phyloP scores from a whole-genome alignment of 2,113 vertebrate species.

The Dryoscopus gambensis region DNA sequence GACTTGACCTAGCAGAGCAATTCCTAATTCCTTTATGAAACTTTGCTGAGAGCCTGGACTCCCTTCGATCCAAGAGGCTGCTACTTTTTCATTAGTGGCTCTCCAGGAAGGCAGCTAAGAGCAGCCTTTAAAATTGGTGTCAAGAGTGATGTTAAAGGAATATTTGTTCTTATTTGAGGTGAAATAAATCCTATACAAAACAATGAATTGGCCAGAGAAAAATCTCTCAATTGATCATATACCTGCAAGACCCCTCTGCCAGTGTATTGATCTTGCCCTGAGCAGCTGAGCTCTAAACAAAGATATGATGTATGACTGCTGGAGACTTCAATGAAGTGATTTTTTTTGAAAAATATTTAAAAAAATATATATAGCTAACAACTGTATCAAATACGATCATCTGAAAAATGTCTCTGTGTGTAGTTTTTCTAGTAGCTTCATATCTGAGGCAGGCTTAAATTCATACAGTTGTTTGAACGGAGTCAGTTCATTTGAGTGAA shows the following conservation, averaged over 20 bases:
- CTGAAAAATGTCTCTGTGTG: background rate
- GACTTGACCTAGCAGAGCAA: background rate
- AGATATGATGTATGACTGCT: background rate
- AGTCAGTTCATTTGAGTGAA: background rate
- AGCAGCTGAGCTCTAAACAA: background rate
- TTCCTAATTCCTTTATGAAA: constrained; percentile 39
- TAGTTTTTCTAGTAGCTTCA: background rate
- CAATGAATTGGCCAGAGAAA: background rate
- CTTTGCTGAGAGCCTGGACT: background rate
- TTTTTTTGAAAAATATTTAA: background rate
- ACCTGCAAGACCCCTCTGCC: background rate
- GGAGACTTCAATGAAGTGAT: background rate
- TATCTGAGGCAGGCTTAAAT: background rate
- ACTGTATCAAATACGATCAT: background rate
- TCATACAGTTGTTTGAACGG: background rate
- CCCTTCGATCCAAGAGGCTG: background rate
- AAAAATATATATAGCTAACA: background rate
- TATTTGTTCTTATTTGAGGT: background rate
- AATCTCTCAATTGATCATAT: background rate
- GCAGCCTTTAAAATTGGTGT: background rate
- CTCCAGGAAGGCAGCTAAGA: background rate
- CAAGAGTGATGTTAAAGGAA: background rate
- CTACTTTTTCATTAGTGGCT: background rate
- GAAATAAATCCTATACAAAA: background rate
- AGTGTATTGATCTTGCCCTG: background rate